Evolutionary conservation across 2,888 invertebrate genomes (phyloP), one percentile per base, ranked within the genome.

Genomic region (Archaeoteleia sp.): DNA sequence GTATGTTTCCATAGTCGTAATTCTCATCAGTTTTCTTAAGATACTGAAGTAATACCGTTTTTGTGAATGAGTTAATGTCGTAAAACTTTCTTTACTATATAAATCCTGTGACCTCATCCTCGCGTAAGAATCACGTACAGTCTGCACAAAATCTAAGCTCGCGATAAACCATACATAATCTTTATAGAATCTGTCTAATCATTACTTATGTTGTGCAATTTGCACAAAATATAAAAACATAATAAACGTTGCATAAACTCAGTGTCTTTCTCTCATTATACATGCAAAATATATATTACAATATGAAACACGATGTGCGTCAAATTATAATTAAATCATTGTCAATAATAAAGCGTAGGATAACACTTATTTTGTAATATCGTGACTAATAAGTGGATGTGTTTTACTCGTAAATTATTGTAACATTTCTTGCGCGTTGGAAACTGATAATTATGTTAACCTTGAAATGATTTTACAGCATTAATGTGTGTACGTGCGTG

Each of bases 1-100:
- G 23, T 46, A 48, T 54, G 46, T 62, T 62, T 62, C 54, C 54
- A 27, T 42, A 25, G 48, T 30, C 48, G 54, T 62, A 62, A 48
- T 49, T 55, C 43, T 42, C 54, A 29, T 25, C 20, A 54, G 15
- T 35, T 62, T 48, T 62, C 62, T 42, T 30, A 12, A 32, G 6
- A 14, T 8, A 39, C 45, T 23, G 29, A 34, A 46, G 40, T 27
- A 60, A 49, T 48, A 35, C 48, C 23, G 46, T 54, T 62, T 62
- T 62, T 62, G 39, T 42, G 55, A 63, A 63, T 63, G 55, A 55
- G 54, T 55, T 55, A 63, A 53, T 29, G 49, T 49, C 62, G 48
- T 55, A 49, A 42, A 63, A 55, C 48, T 54, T 48, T 37, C 29
- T 5, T 48, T 20, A 17, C 42, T 23, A 9, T 13, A 17, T 13